Evolutionary conservation across 2,797 vertebrate genomes (phyloP).

Genomic region (Aeoliscus strigatus): DNA sequence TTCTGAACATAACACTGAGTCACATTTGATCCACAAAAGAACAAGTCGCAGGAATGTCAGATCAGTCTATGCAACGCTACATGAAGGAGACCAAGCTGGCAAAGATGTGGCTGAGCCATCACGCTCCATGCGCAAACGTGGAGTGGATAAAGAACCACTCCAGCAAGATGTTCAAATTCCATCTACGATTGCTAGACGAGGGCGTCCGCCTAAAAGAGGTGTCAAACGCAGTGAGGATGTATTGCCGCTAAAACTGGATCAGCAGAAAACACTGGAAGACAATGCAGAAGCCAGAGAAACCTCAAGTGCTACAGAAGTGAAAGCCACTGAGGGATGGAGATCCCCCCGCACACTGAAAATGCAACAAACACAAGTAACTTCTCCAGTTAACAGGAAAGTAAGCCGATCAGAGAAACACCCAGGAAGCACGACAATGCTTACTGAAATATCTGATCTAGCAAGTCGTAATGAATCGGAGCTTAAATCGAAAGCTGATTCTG

Average conservation of each 20-base stretch:
- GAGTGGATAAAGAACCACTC: conserved; percentile 79
- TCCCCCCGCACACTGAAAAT: conserved; percentile 88
- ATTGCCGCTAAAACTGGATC: conserved; percentile 78
- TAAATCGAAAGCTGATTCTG: conserved; percentile 56
- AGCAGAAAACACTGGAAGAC: conserved; percentile 74
- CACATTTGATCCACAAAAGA: conserved; percentile 81
- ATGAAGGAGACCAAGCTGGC: conserved; percentile 81
- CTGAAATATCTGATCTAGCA: conserved; percentile 58
- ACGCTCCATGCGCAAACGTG: conserved; percentile 86
- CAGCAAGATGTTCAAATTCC: conserved; percentile 73
- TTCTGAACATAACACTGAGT: conserved; percentile 80
- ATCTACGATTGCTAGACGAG: conserved; percentile 69
- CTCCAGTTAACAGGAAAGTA: conserved; percentile 77
- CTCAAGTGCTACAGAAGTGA: conserved; percentile 69
- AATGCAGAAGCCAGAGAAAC: conserved; percentile 79
- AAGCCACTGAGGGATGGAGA: conserved; percentile 84
- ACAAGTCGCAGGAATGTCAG: conserved; percentile 92
- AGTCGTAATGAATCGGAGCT: conserved; percentile 56
- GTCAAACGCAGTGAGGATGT: conserved; percentile 80
- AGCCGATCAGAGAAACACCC: conserved; percentile 75
- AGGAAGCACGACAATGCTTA: conserved; percentile 48
- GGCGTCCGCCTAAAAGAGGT: conserved; percentile 82
- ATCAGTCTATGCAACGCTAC: conserved; percentile 90
- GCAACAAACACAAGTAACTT: conserved; percentile 62
- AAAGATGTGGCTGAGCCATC: conserved; percentile 83